phyloP scores from a whole-genome alignment of 2,888 invertebrate species.

The Tenthredo mesomela region DNA sequence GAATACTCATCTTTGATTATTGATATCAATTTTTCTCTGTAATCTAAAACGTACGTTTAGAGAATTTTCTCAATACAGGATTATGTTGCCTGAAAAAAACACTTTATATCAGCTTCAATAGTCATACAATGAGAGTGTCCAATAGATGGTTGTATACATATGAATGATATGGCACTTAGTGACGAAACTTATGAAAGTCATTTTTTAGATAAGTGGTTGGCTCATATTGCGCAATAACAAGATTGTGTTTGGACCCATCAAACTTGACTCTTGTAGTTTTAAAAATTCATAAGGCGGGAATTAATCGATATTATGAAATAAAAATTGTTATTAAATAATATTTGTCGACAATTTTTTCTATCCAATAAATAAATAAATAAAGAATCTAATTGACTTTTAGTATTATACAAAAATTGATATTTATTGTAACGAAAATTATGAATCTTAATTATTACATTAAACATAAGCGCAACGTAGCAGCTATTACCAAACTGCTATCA shows the following conservation, averaged over 20 bases:
- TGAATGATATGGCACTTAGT: not conserved
- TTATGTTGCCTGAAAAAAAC: too few relatives aligned
- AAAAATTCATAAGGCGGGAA: not conserved
- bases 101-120: too few relatives aligned
- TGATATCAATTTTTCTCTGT: not conserved
- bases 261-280: not conserved
- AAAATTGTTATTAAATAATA: not conserved
- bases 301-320: not conserved
- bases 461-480: not conserved
- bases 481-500: not conserved
- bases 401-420: conserved; percentile 17
- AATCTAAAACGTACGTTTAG: not conserved
- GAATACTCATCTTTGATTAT: conserved; percentile 61
- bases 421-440: not conserved
- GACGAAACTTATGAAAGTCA: not conserved
- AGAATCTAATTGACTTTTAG: not conserved
- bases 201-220: not conserved
- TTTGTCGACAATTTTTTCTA: not conserved
- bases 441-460: not conserved
- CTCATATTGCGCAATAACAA: not conserved
- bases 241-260: not conserved
- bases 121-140: not conserved
- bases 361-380: not conserved
- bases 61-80: too few relatives aligned
- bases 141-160: not conserved